These are phyloP conservation scores for Gymnogyps californianus DNA, from an alignment of 2,113 vertebrate genomes.

Conservation along the genomic window DNA sequence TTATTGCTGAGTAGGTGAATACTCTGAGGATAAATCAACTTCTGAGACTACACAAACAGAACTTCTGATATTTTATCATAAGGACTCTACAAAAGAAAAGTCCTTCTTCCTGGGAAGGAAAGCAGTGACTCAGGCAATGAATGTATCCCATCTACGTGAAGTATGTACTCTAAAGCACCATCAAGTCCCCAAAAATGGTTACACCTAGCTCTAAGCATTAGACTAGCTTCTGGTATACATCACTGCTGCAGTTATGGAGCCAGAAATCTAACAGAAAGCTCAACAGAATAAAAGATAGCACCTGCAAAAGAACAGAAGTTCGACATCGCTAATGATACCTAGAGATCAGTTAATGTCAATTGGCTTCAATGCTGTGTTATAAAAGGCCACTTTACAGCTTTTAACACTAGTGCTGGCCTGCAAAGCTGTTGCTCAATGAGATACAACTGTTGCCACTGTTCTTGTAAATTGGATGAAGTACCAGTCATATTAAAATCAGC, in stretches of 20 bases:
- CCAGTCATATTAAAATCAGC: background rate
- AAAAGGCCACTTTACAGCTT: background rate
- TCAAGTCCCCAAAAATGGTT: background rate
- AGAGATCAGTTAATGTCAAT: background rate
- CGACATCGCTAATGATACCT: background rate
- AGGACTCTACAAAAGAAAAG: background rate
- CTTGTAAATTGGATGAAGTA: background rate
- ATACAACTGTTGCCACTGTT: background rate
- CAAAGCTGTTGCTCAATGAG: background rate
- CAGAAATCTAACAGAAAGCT: background rate
- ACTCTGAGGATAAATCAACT: background rate
- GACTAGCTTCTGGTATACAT: background rate
- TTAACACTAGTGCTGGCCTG: background rate
- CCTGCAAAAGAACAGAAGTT: background rate
- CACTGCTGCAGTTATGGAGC: background rate
- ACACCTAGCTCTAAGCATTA: background rate
- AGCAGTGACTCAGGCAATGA: background rate
- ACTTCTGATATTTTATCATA: background rate
- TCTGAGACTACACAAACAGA: background rate
- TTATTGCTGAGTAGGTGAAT: background rate
- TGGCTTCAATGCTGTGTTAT: background rate
- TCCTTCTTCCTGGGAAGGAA: background rate
- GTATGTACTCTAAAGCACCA: background rate
- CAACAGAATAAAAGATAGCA: background rate
- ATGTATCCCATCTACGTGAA: background rate